A percentile compares a stretch with the other conserved stretches of the same genome.
Conservation (phyloP, 1,140 invertebrate species). For the Laupala kohalensis region DNA sequence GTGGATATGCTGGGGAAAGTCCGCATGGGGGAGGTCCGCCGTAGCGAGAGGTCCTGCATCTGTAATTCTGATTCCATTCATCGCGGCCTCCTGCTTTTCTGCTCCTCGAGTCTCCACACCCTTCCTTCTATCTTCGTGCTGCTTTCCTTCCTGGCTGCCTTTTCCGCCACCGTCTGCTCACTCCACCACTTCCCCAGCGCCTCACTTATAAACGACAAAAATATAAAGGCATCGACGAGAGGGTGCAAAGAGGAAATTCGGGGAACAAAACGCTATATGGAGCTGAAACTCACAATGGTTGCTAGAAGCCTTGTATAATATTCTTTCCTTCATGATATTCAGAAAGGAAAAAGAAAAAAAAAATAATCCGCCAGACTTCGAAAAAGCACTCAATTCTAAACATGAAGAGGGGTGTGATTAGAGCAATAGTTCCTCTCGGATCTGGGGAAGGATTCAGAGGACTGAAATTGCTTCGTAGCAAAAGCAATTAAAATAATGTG, state of each 20-base stretch:
- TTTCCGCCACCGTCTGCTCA: background rate
- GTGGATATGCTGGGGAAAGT: too few relatives aligned
- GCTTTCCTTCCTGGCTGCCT: background rate
- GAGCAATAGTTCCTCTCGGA: too few relatives aligned
- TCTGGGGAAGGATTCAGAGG: too few relatives aligned
- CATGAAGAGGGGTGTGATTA: too few relatives aligned
- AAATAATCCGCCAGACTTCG: too few relatives aligned
- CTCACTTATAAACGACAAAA: too few relatives aligned
- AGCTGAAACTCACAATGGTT: background rate
- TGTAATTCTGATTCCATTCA: slow-evolving; percentile 15
- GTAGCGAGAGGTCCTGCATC: background rate
- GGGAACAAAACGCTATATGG: background rate
- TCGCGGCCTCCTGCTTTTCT: background rate
- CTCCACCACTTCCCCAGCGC: background rate
- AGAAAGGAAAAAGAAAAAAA: too few relatives aligned
- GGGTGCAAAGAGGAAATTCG: background rate
- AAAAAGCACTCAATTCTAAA: too few relatives aligned
- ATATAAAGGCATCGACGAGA: background rate
- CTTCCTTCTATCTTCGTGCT: background rate
- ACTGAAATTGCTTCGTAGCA: too few relatives aligned
- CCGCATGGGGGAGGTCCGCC: background rate
- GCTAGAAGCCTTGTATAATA: background rate
- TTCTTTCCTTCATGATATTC: background rate
- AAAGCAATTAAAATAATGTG: too few relatives aligned
- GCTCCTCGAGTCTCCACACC: background rate